phyloP scores from a whole-genome alignment of 1,140 invertebrate species.

The Psilanteris sp. region DNA sequence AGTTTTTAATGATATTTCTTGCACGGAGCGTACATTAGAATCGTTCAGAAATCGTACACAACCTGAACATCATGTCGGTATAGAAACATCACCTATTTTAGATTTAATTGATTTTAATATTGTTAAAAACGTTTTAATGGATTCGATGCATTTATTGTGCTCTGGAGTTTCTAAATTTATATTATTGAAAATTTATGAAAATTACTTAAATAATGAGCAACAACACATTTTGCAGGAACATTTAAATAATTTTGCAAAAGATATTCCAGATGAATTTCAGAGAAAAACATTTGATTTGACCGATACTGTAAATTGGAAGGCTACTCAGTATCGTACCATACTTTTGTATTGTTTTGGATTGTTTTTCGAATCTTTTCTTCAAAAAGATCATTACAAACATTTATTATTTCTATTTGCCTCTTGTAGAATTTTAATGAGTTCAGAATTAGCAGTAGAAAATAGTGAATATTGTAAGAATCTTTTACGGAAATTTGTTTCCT shows the following conservation, averaged over 20 bases:
- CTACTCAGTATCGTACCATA: constrained; percentile 1
- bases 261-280: background rate
- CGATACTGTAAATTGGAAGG: constrained; percentile 1
- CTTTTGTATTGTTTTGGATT: background rate
- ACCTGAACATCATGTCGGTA: background rate
- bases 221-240: background rate
- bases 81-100: background rate
- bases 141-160: background rate
- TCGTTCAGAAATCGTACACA: background rate
- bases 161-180: background rate
- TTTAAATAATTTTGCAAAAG: background rate
- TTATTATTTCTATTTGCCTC: background rate
- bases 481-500: background rate
- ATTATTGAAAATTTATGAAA: background rate
- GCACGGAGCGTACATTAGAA: background rate
- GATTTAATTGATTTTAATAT: background rate
- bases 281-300: background rate
- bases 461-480: background rate
- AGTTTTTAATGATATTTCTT: too few species aligned
- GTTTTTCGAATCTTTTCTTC: background rate
- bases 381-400: background rate
- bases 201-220: too few species aligned
- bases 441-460: background rate
- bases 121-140: background rate
- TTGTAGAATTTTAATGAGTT: background rate